Base-by-base conservation (phyloP, 2,113 vertebrate species). In the Ellobius talpinus region DNA sequence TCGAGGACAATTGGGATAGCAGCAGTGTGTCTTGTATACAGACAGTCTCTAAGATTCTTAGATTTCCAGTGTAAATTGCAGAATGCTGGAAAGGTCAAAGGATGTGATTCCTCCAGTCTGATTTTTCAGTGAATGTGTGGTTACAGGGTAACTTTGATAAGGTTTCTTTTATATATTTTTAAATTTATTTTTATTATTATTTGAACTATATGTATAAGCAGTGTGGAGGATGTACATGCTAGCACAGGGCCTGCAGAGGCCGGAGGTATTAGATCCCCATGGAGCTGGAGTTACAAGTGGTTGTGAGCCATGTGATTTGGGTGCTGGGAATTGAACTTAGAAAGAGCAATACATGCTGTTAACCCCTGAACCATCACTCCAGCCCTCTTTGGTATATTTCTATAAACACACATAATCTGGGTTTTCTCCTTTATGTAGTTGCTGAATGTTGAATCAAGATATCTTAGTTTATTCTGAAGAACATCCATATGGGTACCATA, bases 101-200 rank as follows among this genome's bases (percentile, higher is more conserved):
- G 1, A 73, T 86, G 55, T 88, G 33, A 3, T 61, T 63, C 58
- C 94, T 95, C 63, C 45, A 72, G 47, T 29, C 65, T 92, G 0
- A 61, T 61, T 89, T 93, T 95, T 84, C 73, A 66, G 12, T 92
- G 82, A 33, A 33, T 96, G 90, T 96, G 42, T 93, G 55, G 29
- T 31, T 66, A 63, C 31, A 58, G 42, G 66, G 86, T 33, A 87
- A 24, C 19, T 58, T 66, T 89, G 7, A 74, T 2, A 79, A 33
- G 12, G 63, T 91, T 91, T 88, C 31, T 13, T 92, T 87, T 45
- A 76, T 47, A 23, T 24, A 50, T 81, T 39, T 84, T 63, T 63
- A 16, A 84, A 29, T 29, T 23, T 39, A 58, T 58, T 58, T 79
- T 82, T 82, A 55, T 81, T 55, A 39, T n/a, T 61, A 39, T 84